phyloP scores from a whole-genome alignment of 23 tunicate genomes.

The Trididemnum nubilum region DNA sequence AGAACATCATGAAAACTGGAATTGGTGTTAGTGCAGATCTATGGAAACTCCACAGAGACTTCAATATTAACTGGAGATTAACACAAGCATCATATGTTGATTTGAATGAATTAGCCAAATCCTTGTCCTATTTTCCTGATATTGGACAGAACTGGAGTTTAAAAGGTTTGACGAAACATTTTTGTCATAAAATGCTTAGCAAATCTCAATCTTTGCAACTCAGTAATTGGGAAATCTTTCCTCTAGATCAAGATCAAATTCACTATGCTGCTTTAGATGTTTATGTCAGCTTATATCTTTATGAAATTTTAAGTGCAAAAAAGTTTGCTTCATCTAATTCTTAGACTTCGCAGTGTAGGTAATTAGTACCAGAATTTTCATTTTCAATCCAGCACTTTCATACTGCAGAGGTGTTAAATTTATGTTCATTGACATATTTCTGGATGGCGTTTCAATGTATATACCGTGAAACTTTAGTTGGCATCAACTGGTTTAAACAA shows the following conservation, averaged over 20 bases:
- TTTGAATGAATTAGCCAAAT: conserved; percentile 1
- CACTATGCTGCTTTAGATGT: conserved; percentile 35
- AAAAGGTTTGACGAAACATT: neutral
- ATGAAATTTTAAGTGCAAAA: neutral
- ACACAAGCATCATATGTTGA: conserved; percentile 6
- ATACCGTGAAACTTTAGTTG: too few relatives aligned
- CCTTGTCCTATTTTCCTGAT: neutral
- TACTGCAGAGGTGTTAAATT: too few relatives aligned
- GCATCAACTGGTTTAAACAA: too few relatives aligned
- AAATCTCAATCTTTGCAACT: neutral
- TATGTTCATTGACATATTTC: too few relatives aligned
- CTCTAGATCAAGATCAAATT: neutral
- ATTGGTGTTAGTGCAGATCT: neutral
- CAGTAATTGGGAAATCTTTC: conserved; percentile 26
- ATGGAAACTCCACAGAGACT: conserved; percentile 19
- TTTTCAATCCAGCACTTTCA: too few relatives aligned
- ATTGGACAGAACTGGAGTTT: conserved; percentile 1
- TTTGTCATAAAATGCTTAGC: neutral
- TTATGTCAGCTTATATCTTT: conserved; percentile 7
- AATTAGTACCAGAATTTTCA: too few relatives aligned
- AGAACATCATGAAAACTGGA: conserved; percentile 27
- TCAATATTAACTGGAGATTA: neutral
- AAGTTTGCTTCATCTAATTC: too few relatives aligned
- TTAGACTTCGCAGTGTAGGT: too few relatives aligned
- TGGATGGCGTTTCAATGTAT: too few relatives aligned